phyloP scores from a whole-genome alignment of 2,888 invertebrate species.

The Lordiphosa andalusiaca region DNA sequence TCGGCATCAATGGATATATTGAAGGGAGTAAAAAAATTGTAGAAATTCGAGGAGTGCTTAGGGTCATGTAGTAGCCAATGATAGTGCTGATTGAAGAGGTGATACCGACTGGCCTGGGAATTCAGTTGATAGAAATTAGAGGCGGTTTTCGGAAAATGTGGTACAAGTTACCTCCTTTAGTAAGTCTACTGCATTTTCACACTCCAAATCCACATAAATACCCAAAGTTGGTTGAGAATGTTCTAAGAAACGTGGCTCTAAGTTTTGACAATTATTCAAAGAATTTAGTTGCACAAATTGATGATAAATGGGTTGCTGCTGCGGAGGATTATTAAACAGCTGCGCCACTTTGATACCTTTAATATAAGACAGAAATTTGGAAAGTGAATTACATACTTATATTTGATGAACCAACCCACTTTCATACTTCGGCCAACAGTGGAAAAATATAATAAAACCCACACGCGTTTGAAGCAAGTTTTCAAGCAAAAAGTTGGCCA shows the following conservation, averaged over 20 bases:
- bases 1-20: conserved; percentile 77
- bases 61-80: conserved; percentile 74
- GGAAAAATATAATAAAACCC: conserved; percentile 52
- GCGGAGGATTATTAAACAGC: conserved; percentile 38
- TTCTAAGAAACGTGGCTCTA: conserved; percentile 48
- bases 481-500: conserved; percentile 64
- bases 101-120: conserved; percentile 58
- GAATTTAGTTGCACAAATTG: conserved; percentile 49
- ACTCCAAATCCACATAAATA: conserved; percentile 68
- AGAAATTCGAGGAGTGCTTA: conserved; percentile 36
- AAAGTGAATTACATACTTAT: neutral
- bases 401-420: conserved; percentile 25
- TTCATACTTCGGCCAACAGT: conserved; percentile 63
- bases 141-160: too few species aligned
- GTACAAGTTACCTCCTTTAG: conserved; percentile 27
- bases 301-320: conserved; percentile 42
- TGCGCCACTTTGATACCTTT: conserved; percentile 38
- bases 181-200: conserved; percentile 48
- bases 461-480: conserved; percentile 56
- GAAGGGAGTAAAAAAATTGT: conserved; percentile 50
- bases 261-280: conserved; percentile 24
- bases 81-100: conserved; percentile 67
- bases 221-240: conserved; percentile 56
- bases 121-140: too few species aligned
- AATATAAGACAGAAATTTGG: neutral